These are phyloP conservation scores for Tachyglossus aculeatus DNA, from an alignment of 2,797 vertebrate species.

Conservation along the genomic window DNA sequence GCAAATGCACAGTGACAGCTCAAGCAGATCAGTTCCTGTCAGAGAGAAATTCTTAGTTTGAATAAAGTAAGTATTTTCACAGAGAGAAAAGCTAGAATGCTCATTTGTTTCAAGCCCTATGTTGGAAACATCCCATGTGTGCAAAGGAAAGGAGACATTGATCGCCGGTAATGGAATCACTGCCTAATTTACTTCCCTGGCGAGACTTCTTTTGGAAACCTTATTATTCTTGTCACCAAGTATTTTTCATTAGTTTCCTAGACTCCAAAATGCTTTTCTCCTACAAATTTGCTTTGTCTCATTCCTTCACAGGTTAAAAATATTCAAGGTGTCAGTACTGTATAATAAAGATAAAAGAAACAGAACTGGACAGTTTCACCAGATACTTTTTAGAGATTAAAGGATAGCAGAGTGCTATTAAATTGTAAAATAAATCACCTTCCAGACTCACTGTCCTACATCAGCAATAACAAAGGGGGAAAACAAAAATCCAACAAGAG, in stretches of 20 bases:
- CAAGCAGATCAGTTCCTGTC: not conserved
- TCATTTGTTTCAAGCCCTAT: conserved; percentile 12
- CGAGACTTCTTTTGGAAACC: conserved; percentile 9
- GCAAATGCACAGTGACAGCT: not conserved
- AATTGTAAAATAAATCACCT: not conserved
- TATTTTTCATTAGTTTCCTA: conserved; percentile 12
- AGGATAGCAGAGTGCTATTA: conserved; percentile 1
- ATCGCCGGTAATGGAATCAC: not conserved
- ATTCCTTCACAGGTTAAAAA: not conserved
- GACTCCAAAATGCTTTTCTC: not conserved
- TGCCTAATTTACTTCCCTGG: too few relatives aligned
- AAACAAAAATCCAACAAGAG: too few relatives aligned
- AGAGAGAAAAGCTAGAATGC: conserved; percentile 8
- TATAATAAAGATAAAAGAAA: not conserved
- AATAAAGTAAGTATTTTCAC: not conserved
- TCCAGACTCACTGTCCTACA: not conserved
- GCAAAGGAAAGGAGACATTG: not conserved
- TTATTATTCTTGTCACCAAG: not conserved
- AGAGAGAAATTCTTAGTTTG: too few relatives aligned
- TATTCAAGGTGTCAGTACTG: not conserved
- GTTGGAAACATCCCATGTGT: not conserved
- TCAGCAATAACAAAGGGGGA: too few relatives aligned
- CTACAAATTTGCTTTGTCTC: not conserved
- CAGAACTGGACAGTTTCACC: not conserved
- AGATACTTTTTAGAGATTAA: not conserved